Percentiles rank a stretch among this genome's conserved stretches.
Conservation (phyloP, 2,888 invertebrate genomes). For the Crossocerus cetratus region DNA sequence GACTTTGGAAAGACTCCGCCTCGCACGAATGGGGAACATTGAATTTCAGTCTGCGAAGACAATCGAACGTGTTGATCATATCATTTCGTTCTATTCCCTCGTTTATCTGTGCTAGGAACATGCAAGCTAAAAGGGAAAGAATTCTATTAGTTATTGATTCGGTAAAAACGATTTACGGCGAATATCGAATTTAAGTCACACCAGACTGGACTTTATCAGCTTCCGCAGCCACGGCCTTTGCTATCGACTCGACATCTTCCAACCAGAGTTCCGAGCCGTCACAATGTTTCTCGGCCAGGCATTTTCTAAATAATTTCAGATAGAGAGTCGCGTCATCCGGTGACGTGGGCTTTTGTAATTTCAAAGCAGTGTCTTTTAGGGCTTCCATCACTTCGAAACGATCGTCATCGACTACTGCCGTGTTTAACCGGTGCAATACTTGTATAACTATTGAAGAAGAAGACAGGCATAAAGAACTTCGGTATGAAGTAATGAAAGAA, state of each 20-base stretch:
- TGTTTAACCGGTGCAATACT: constrained; percentile 81
- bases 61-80: constrained; percentile 56
- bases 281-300: constrained; percentile 76
- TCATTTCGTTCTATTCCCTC: constrained; percentile 62
- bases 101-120: constrained; percentile 66
- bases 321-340: constrained; percentile 79
- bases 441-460: constrained; percentile 71
- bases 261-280: constrained; percentile 81
- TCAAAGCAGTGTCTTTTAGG: constrained; percentile 78
- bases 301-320: constrained; percentile 79
- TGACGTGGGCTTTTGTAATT: constrained; percentile 75
- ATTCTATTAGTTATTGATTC: not conserved
- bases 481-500: constrained; percentile 8
- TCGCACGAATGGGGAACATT: constrained; percentile 57
- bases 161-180: no score
- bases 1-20: constrained; percentile 56
- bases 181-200: constrained; percentile 44
- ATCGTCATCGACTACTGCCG: constrained; percentile 80
- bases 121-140: constrained; percentile 58
- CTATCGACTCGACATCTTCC: constrained; percentile 79
- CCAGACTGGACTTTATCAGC: constrained; percentile 77
- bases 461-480: constrained; percentile 16
- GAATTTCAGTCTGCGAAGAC: constrained; percentile 58
- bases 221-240: constrained; percentile 77
- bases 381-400: constrained; percentile 77